Evolutionary conservation across 2,113 vertebrate species (phyloP), one percentile per base, ranked within the genome.

Genomic region (Lophius piscatorius): DNA sequence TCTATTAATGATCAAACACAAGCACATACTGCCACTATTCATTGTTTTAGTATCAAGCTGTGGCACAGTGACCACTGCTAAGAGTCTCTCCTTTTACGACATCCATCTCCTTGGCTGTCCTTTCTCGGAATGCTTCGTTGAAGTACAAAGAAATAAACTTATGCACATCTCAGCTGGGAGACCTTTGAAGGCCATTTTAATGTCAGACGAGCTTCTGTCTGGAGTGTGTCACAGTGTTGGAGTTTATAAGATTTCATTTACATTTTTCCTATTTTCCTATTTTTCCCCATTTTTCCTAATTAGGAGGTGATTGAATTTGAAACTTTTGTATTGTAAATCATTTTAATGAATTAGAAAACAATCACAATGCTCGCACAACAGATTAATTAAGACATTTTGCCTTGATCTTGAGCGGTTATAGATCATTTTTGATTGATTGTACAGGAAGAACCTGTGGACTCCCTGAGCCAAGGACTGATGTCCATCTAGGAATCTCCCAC

Each of bases 141-240:
- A 22, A 36, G 54, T 38, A 24, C 24, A 56, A 57, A 57, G 39
- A 61, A 62, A 75, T 72, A 62, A 76, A 45, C 45, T 31, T 40
- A 3, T 3, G 8, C 52, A 48, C 54, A 52, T 47, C 58, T 52
- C 34, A 59, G 39, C 57, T 16, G 6, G 3, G 24, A 44, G 70
- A 62, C 62, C 54, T 78, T 78, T 57, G 52, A 70, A 78, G 48
- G 57, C 52, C 23, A 28, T 4, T 81, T 70, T 81, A 74, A 66
- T 74, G 66, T 78, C 21, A 78, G 20, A 54, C 24, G 13, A n/a
- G 40, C 18, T 28, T 51, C 34, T 0, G 1, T 41, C 6, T 61
- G n/a, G 55, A 51, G 46, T 63, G 39, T 56, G 55, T 60, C 55
- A 35, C 55, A 40, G 20, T 6, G 42, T n/a, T 50, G 20, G 12